Evolutionary conservation across 37 sponge, comb jelly and placozoan genomes (phyloP), one percentile per base, ranked within the genome.

Genomic region (Halisarca cf. caerulea): DNA sequence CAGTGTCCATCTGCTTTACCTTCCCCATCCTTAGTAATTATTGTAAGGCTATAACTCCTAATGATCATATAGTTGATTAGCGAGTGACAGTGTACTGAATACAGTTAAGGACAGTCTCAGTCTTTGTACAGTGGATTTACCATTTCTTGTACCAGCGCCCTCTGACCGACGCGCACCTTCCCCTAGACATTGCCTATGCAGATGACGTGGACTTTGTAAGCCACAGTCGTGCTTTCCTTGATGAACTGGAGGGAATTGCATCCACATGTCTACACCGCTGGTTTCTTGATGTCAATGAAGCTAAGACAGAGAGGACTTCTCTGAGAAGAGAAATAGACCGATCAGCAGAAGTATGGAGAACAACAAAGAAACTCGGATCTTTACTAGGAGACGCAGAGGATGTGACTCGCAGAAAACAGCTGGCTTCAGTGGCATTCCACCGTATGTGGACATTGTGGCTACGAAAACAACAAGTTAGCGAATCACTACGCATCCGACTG

Each of bases 131-230:
- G n/a, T n/a, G n/a, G n/a, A n/a, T n/a, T n/a, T n/a, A n/a, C n/a
- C n/a, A n/a, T n/a, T n/a, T n/a, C n/a, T n/a, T n/a, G n/a, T n/a
- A n/a, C n/a, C 77, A 74, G 77, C 45, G 9, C 43, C 77, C 77
- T 36, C 77, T 36, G 41, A 74, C 77, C 36, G 77, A 74, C 77
- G 36, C 24, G 41, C 8, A 74, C 77, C 44, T 74, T 24, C 57
- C 54, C 58, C 79, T 79, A 45, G 79, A 79, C 27, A 53, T 79
- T 79, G 79, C 58, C 79, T 79, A 79, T 47, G 79, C 55, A n/a
- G 79, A 79, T 53, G 79, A 79, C 6, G 58, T 53, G 54, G 79
- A 79, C 79, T 79, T 79, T 45, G 58, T 54, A 25, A 53, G 79
- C 58, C 58, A 79, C 54, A 45, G 57, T 55, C 58, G 79, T 71